Percentiles rank a stretch among this genome's conserved stretches.
Evolutionary conservation across 2,888 invertebrate species (phyloP).

Genomic region (Caenorhabditis zanzibari): DNA sequence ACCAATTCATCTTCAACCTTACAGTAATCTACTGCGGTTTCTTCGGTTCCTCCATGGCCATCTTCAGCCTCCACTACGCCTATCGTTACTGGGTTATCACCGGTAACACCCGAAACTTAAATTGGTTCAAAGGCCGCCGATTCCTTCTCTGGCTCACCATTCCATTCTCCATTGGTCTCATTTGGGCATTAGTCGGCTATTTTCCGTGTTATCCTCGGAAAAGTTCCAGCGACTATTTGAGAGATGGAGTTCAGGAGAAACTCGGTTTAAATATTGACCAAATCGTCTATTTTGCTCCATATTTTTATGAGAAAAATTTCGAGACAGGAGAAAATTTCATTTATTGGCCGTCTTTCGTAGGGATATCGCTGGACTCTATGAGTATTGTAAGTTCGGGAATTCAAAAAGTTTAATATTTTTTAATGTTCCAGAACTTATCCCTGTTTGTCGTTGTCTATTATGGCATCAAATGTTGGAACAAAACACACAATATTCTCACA

Average conservation of each 20-base stretch:
- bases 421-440: slow-evolving; percentile 19
- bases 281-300: slow-evolving; percentile 43
- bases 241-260: slow-evolving; percentile 24
- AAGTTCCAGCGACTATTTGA: slow-evolving; percentile 32
- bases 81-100: slow-evolving; percentile 44
- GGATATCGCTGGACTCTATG: slow-evolving; percentile 21
- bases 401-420: background rate
- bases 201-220: slow-evolving; percentile 27
- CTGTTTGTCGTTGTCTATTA: slow-evolving; percentile 1
- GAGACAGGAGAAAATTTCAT: slow-evolving; percentile 10
- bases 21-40: slow-evolving; percentile 40
- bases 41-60: slow-evolving; percentile 50
- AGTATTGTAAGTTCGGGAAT: slow-evolving; percentile 25
- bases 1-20: too few relatives aligned
- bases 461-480: slow-evolving; percentile 20
- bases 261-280: slow-evolving; percentile 23
- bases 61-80: slow-evolving; percentile 38
- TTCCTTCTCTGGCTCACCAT: slow-evolving; percentile 19
- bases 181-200: slow-evolving; percentile 30
- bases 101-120: slow-evolving; percentile 3
- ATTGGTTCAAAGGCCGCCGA: slow-evolving; percentile 10
- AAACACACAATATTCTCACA: background rate
- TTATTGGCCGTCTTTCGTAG: slow-evolving; percentile 38
- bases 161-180: slow-evolving; percentile 22
- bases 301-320: slow-evolving; percentile 43